Conservation (phyloP, 2,888 invertebrate genomes). For the Drosophila austrosaltans region DNA sequence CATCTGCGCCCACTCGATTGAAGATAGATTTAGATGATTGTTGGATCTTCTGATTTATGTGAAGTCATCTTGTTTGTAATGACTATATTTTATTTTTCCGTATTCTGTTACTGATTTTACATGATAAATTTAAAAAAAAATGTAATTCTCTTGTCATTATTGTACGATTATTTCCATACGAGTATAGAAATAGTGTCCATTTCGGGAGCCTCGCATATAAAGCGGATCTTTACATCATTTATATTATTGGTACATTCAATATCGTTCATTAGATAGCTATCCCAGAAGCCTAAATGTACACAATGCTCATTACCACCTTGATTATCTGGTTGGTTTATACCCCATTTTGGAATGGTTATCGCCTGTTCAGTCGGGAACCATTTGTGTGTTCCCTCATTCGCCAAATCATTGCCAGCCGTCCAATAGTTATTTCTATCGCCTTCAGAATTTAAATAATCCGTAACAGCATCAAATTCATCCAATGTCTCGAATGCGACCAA, state of each 20-base stretch:
- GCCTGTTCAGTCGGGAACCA: conserved; percentile 55
- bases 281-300: conserved; percentile 47
- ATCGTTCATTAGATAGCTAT: conserved; percentile 41
- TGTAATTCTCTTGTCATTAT: neutral
- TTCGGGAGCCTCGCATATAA: conserved; percentile 33
- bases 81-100: too few relatives aligned
- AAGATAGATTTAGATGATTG: conserved; percentile 1
- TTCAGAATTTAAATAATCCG: conserved; percentile 16
- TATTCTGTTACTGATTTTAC: too few relatives aligned
- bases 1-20: conserved; percentile 1
- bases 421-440: conserved; percentile 27
- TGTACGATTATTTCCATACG: conserved; percentile 29
- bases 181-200: conserved; percentile 35
- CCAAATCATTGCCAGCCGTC: conserved; percentile 60
- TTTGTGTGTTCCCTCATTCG: conserved; percentile 42
- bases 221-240: conserved; percentile 30
- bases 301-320: conserved; percentile 51
- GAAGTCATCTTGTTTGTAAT: neutral
- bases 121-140: too few relatives aligned
- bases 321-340: conserved; percentile 66
- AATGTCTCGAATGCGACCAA: conserved; percentile 36
- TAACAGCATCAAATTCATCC: conserved; percentile 27
- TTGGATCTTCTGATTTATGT: neutral
- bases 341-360: conserved; percentile 47
- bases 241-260: conserved; percentile 12